Evolutionary conservation across 2,797 vertebrate genomes (phyloP), one percentile per base, ranked within the genome.

Genomic region (Bradypus variegatus): DNA sequence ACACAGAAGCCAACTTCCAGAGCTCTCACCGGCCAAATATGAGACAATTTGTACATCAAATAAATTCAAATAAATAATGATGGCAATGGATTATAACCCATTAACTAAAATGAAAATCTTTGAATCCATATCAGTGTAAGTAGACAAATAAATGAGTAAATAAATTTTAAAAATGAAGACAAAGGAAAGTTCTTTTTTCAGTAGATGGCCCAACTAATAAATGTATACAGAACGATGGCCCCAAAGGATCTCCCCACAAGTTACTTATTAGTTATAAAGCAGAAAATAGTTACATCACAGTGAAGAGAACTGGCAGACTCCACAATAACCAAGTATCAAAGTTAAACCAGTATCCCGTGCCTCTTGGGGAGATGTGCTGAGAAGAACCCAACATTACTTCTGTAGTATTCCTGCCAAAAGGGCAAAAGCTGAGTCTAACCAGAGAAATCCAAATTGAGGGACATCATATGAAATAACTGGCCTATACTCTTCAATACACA

Each of bases 21-120:
- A 90, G 27, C 16, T 77, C 48, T 77, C 21, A 33, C 25, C 53
- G 65, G 67, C 21, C 84, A 88, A 88, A 80, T 80, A 79, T 48
- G 31, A 72, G 19, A 72, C n/a, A 86, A 77, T 70, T 45, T 73
- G n/a, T 86, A 6, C 23, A 50, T 69, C 82, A 86, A 79, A 89
- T 88, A 78, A 77, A 69, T 81, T 69, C 78, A 86, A 83, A 89
- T 88, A 78, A 77, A 69, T 81, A 83, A 78, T 82, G 70, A 78
- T 29, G 48, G 31, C 69, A 75, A 72, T 73, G 62, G 50, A 53
- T 60, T 91, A 83, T 69, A 89, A 76, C 14, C 38, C 62, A 80
- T 80, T 88, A 91, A 76, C 58, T 88, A 88, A 93, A 90, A 92
- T 83, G 87, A 75, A 87, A 87, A 72, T 89, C 25, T 93, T 12